phyloP scores from a whole-genome alignment of 2,113 vertebrate genomes.

The Suricata suricatta region DNA sequence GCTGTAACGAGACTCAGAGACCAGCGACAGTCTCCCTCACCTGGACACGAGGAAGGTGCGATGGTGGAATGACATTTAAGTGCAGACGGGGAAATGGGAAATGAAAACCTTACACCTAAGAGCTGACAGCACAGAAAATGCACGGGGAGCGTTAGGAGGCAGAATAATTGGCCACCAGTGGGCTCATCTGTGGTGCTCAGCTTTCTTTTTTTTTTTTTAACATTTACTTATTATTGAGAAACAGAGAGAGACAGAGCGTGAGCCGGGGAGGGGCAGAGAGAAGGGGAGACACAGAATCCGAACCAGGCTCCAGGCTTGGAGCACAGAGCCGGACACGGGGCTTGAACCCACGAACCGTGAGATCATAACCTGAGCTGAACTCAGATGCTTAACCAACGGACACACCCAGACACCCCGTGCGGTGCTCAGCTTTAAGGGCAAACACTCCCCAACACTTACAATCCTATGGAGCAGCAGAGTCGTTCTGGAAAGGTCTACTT shows the following conservation, averaged over 20 bases:
- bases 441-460: neutral
- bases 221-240: too few relatives aligned
- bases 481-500: rapidly evolving
- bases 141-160: neutral
- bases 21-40: neutral
- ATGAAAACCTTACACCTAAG: neutral
- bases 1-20: neutral
- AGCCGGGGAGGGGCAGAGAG: too few relatives aligned
- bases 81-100: neutral
- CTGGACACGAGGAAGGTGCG: neutral
- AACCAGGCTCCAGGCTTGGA: too few relatives aligned
- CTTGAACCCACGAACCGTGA: too few relatives aligned
- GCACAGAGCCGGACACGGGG: too few relatives aligned
- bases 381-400: too few relatives aligned
- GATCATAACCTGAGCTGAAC: too few relatives aligned
- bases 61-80: neutral
- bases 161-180: neutral
- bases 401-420: too few relatives aligned
- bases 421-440: neutral
- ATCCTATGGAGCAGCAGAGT: neutral
- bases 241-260: too few relatives aligned
- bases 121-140: neutral
- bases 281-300: too few relatives aligned
- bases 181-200: neutral
- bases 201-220: too few relatives aligned